Evolutionary conservation across 2,888 invertebrate genomes (phyloP).

Genomic region (Anticlea derivata): DNA sequence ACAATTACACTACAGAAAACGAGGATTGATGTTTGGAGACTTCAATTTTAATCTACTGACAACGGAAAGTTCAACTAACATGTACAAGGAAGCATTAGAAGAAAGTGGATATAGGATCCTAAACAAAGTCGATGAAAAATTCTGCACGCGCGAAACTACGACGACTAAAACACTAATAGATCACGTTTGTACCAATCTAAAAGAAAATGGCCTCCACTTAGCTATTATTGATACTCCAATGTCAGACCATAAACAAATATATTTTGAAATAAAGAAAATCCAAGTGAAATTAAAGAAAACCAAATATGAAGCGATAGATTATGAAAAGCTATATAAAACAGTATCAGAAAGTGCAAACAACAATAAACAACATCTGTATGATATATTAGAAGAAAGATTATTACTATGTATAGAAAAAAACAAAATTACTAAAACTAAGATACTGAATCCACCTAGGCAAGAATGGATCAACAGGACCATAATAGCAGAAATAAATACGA

Average conservation of each 20-base stretch:
- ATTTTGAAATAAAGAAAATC: not conserved
- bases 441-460: constrained; percentile 12
- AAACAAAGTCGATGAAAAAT: constrained; percentile 22
- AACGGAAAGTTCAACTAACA: not conserved
- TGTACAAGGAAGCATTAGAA: constrained; percentile 6
- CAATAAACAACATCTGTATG: not conserved
- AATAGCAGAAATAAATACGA: constrained; percentile 20
- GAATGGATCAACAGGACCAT: constrained; percentile 35
- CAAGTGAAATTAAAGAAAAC: constrained; percentile 9
- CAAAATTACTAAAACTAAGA: constrained; percentile 16
- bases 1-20: too few species aligned
- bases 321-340: constrained; percentile 21
- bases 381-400: constrained; percentile 5
- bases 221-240: constrained; percentile 22
- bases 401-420: not conserved
- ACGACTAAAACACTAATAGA: constrained; percentile 25
- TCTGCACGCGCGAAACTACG: constrained; percentile 26
- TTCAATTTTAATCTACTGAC: constrained; percentile 19
- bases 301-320: constrained; percentile 32
- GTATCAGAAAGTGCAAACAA: not conserved
- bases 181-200: constrained; percentile 27
- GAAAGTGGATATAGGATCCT: constrained; percentile 20
- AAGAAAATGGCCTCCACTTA: constrained; percentile 18
- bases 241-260: too few species aligned
- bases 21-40: too few species aligned